Base-by-base conservation (phyloP, 92 coral and sea anemone genomes). In the Hydrozoanthus gracilis region DNA sequence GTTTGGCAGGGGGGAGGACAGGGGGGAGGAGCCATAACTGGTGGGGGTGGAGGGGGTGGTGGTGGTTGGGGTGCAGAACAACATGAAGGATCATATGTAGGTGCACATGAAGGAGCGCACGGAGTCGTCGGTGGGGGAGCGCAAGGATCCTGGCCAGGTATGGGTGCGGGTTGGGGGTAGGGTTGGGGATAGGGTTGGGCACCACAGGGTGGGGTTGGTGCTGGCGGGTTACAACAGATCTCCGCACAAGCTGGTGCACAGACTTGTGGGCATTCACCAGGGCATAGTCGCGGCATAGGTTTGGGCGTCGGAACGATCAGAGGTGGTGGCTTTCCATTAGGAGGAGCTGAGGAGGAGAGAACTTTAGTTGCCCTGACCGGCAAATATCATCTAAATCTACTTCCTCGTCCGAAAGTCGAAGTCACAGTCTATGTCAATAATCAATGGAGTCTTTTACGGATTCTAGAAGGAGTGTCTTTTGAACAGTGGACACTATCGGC, bases 231-330 rank as follows among this genome's bases (percentile, higher is more conserved):
- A 49, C 98, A 95, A 76, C 95, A 93, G 79, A 49, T 61, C 72
- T 86, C 89, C 94, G 87, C 87, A 85, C 98, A 94, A 54, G 94
- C 91, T 3, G 98, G 98, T 27, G 98, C 98, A 73, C 98, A 94
- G 46, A 83, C 91, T 82, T 88, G 92, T 11, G 98, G 93, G 50
- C 96, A 93, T 9, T 91, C 90, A 7, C 86, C 91, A 8, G 98
- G 94, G 74, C 96, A 93, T 15, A 93, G 8, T 49, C 95, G 89
- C 45, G 94, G 98, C 71, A 86, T 85, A 11, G 95, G 92, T 11
- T 62, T 17, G 7, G 93, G 98, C 9, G 88, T 89, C 8, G 96
- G 93, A 78, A 94, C 95, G 45, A 88, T 86, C 75, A 92, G 87
- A 13, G 98, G 95, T 7, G 98, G 98, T 15, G 95, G 94, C 64